These are phyloP conservation scores for Embiotoca jacksoni DNA, from an alignment of 2,113 vertebrate species.

Conservation along the genomic window DNA sequence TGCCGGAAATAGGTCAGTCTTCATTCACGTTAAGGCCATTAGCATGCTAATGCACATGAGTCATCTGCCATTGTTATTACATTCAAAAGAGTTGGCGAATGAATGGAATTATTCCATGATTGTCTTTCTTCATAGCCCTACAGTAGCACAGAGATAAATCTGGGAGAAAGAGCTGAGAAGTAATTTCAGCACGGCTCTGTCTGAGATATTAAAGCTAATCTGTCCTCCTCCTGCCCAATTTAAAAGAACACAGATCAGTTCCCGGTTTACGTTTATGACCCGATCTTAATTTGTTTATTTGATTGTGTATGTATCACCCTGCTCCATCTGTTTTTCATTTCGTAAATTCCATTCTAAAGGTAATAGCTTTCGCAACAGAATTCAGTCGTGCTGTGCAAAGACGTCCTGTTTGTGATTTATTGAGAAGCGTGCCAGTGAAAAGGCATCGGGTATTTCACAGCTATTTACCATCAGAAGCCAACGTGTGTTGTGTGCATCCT, in stretches of 20 bases:
- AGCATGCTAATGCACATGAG: slow-evolving; percentile 66
- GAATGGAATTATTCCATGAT: slow-evolving; percentile 55
- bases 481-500: slow-evolving; percentile 46
- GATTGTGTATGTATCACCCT: slow-evolving; percentile 42
- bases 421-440: slow-evolving; percentile 36
- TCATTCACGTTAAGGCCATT: slow-evolving; percentile 58
- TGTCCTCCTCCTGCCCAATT: slow-evolving; percentile 24
- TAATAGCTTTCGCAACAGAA: slow-evolving; percentile 48
- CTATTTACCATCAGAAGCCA: slow-evolving; percentile 47
- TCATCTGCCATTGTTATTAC: slow-evolving; percentile 67
- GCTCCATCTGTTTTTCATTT: slow-evolving; percentile 18
- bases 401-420: slow-evolving; percentile 16
- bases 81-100: slow-evolving; percentile 55
- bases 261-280: slow-evolving; percentile 19
- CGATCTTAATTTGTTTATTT: slow-evolving; percentile 52
- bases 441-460: slow-evolving; percentile 42
- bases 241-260: slow-evolving; percentile 40
- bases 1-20: slow-evolving; percentile 73
- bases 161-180: slow-evolving; percentile 29
- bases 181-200: slow-evolving; percentile 37
- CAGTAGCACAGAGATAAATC: slow-evolving; percentile 38
- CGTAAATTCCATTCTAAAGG: slow-evolving; percentile 40
- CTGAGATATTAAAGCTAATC: slow-evolving; percentile 59
- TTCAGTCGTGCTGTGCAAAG: slow-evolving; percentile 35
- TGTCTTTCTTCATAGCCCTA: slow-evolving; percentile 17